phyloP scores from a whole-genome alignment of 2,113 vertebrate species.

The Chlamydotis undulata region DNA sequence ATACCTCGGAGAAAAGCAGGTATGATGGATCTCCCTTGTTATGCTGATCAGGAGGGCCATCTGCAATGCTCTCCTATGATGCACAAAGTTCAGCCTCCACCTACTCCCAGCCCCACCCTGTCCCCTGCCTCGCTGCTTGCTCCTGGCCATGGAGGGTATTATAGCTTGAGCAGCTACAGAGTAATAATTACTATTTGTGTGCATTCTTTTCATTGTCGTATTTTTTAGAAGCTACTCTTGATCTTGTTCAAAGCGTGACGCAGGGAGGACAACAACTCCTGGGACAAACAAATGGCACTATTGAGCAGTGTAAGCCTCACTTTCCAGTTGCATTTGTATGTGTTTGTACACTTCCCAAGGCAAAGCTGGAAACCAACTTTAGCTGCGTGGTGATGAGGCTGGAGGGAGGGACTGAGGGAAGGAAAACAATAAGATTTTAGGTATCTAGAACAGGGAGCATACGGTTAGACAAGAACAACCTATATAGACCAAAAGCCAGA shows the following conservation, averaged over 20 bases:
- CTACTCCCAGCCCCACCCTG: slow-evolving; percentile 43
- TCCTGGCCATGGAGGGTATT: slow-evolving; percentile 40
- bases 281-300: neutral
- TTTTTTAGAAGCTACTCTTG: slow-evolving; percentile 53
- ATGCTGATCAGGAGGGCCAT: slow-evolving; percentile 29
- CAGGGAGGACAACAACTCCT: neutral
- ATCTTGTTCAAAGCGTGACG: slow-evolving; percentile 37
- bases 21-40: neutral
- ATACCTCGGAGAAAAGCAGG: neutral
- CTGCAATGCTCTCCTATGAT: neutral
- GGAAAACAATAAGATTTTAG: slow-evolving; percentile 50
- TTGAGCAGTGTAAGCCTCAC: neutral
- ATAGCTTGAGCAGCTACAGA: slow-evolving; percentile 21
- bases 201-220: slow-evolving; percentile 40
- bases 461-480: slow-evolving; percentile 25
- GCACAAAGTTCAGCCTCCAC: slow-evolving; percentile 42
- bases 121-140: slow-evolving; percentile 18
- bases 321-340: neutral
- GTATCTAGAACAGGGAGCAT: slow-evolving; percentile 52
- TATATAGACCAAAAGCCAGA: slow-evolving; percentile 7
- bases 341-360: neutral
- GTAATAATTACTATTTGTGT: slow-evolving; percentile 55
- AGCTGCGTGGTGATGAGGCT: neutral
- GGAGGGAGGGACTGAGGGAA: neutral
- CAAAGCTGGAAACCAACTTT: slow-evolving; percentile 30